Percentiles rank a stretch among this genome's conserved stretches.
Evolutionary conservation across 2,113 vertebrate genomes (phyloP).

Genomic region (Eulemur macaco): DNA sequence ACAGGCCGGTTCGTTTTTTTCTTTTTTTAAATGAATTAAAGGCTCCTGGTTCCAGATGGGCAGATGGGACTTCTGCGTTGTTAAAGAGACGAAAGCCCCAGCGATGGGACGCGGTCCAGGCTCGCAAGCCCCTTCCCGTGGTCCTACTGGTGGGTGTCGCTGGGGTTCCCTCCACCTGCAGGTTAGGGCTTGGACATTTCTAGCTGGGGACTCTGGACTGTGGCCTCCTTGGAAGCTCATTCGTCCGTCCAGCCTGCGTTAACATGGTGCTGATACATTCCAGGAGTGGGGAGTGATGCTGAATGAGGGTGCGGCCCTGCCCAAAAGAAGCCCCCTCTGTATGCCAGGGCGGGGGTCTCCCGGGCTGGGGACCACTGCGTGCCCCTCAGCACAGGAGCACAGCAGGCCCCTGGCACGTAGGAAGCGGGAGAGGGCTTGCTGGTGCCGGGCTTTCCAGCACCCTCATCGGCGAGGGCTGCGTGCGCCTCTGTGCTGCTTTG

Average conservation of each 20-base stretch:
- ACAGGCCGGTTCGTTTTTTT: no score
- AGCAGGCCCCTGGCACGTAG: rapidly evolving
- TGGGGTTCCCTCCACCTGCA: background rate
- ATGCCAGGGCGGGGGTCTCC: no score
- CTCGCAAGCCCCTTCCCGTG: no score
- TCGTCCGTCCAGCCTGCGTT: background rate
- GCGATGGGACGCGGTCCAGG: rapidly evolving
- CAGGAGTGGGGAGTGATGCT: no score
- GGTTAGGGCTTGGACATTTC: background rate
- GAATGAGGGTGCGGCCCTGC: no score
- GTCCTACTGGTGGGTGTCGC: background rate
- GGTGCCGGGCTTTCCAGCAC: no score
- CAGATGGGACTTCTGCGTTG: rapidly evolving
- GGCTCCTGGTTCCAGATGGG: background rate
- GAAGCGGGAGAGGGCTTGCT: rapidly evolving
- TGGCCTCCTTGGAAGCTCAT: background rate
- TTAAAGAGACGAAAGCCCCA: no score
- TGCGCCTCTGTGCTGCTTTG: background rate
- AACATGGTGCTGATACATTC: background rate
- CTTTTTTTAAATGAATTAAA: background rate
- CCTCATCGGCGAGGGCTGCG: rapidly evolving
- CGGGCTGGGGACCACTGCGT: no score
- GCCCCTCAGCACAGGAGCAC: no score
- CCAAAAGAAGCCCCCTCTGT: no score
- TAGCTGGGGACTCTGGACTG: background rate